Conservation (phyloP, 2,888 invertebrate genomes). For the Morpho achilles region DNA sequence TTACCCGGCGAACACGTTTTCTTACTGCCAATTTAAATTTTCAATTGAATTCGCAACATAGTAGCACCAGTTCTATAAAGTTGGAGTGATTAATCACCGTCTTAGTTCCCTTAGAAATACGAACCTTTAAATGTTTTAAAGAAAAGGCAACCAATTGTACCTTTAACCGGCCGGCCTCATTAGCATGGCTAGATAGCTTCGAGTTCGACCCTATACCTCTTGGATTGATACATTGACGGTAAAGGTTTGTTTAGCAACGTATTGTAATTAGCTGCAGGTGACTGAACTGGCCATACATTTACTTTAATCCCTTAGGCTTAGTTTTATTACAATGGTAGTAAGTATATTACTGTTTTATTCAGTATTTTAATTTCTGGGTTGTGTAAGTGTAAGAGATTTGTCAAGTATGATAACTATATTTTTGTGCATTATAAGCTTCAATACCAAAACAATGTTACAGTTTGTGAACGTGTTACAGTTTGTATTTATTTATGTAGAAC, state of each 20-base stretch:
- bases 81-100: conserved; percentile 55
- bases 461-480: too few relatives aligned
- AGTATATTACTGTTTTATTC: too few relatives aligned
- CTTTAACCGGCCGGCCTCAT: conserved; percentile 64
- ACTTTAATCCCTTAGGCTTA: too few relatives aligned
- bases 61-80: conserved; percentile 43
- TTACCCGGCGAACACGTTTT: conserved; percentile 32
- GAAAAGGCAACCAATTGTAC: conserved; percentile 66
- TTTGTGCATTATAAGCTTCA: too few relatives aligned
- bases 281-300: conserved; percentile 6
- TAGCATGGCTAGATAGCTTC: conserved; percentile 61
- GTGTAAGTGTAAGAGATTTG: too few relatives aligned
- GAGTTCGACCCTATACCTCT: conserved; percentile 44
- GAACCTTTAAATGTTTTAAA: conserved; percentile 57
- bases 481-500: too few relatives aligned
- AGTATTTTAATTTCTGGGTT: too few relatives aligned
- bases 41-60: conserved; percentile 39
- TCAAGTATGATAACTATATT: too few relatives aligned
- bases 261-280: conserved; percentile 53
- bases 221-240: conserved; percentile 69
- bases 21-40: conserved; percentile 32
- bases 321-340: too few relatives aligned
- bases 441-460: too few relatives aligned
- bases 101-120: conserved; percentile 52
- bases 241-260: conserved; percentile 55